Evolutionary conservation across 2,113 vertebrate genomes (phyloP).

Genomic region (Engraulis encrasicolus): DNA sequence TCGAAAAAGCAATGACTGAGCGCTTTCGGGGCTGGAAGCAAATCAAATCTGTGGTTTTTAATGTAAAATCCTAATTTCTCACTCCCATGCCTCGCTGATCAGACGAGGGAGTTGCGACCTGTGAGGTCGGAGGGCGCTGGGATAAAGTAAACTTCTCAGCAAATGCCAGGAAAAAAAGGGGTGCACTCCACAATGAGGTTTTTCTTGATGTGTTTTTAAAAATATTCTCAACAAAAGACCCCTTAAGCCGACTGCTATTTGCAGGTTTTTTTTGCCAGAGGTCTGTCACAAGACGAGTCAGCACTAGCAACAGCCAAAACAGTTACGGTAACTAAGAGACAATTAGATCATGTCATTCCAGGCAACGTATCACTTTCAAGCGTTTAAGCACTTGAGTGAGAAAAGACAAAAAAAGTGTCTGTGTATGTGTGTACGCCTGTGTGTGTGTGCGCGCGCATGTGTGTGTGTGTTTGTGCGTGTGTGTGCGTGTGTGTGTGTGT

Average conservation of each 20-base stretch:
- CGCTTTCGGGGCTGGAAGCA: background rate
- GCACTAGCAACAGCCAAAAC: slow-evolving; percentile 44
- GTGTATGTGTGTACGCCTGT: background rate
- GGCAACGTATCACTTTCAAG: slow-evolving; percentile 11
- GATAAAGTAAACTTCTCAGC: background rate
- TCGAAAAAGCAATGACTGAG: background rate
- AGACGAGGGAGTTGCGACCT: background rate
- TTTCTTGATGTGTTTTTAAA: background rate
- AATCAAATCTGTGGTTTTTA: background rate
- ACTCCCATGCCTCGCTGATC: background rate
- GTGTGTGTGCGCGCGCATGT: no score
- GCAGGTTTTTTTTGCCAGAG: slow-evolving; percentile 23
- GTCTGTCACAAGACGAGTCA: slow-evolving; percentile 18
- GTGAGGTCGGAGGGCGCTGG: background rate
- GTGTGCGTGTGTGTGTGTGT: no score
- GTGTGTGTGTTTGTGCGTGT: no score
- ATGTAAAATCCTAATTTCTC: background rate
- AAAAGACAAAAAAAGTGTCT: background rate
- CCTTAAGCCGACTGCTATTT: slow-evolving; percentile 20
- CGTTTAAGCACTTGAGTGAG: slow-evolving; percentile 19
- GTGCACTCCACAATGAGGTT: background rate
- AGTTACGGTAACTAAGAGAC: slow-evolving; percentile 44
- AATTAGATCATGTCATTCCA: slow-evolving; percentile 35
- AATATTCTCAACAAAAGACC: background rate
- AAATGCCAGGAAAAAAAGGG: background rate